A percentile compares a stretch with the other conserved stretches of the same genome.
phyloP scores from a whole-genome alignment of 2,888 invertebrate genomes.

The Amphipoea oculea region DNA sequence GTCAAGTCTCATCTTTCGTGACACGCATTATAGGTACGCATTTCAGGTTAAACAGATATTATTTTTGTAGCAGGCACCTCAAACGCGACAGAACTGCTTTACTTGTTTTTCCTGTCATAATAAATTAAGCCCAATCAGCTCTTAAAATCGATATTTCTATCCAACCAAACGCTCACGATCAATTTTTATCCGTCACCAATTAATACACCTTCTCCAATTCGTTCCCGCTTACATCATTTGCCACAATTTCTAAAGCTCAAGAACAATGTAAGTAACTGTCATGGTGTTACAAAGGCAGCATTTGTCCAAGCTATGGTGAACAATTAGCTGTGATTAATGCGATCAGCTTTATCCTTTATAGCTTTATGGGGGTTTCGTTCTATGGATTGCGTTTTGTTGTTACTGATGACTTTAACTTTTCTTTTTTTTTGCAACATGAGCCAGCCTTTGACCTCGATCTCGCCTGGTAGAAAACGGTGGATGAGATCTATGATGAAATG shows the following conservation, averaged over 20 bases:
- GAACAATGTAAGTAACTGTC: conserved; percentile 62
- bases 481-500: neutral
- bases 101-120: neutral
- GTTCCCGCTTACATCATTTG: conserved; percentile 11
- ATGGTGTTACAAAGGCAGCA: conserved; percentile 46
- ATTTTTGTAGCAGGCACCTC: no score
- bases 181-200: neutral
- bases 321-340: conserved; percentile 66
- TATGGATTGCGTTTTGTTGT: conserved; percentile 14
- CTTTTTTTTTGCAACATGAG: neutral
- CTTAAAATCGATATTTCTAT: neutral
- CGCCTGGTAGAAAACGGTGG: neutral
- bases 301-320: conserved; percentile 47
- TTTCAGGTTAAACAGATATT: no score
- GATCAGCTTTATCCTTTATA: conserved; percentile 34
- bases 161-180: neutral
- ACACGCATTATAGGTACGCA: no score
- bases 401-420: neutral
- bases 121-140: neutral
- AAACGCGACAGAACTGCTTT: neutral
- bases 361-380: conserved; percentile 32
- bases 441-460: neutral
- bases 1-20: no score
- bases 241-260: conserved; percentile 39
- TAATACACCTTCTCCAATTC: conserved; percentile 15